phyloP scores from a whole-genome alignment of 2,113 vertebrate genomes.

The Tachysurus vachellii region DNA sequence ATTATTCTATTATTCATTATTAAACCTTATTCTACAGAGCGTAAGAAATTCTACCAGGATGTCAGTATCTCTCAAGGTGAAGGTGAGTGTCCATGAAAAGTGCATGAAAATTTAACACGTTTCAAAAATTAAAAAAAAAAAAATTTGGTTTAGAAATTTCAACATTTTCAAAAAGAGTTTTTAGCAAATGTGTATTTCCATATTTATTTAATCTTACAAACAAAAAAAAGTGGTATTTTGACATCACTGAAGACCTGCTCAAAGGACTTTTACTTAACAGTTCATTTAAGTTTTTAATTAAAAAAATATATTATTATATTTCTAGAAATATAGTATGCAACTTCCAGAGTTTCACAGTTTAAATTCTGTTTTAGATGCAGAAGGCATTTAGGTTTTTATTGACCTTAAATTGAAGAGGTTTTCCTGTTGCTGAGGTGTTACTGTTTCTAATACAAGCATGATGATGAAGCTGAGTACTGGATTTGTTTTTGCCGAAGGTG shows the following conservation, averaged over 20 bases:
- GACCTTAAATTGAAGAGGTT: not conserved
- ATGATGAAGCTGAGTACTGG: not conserved
- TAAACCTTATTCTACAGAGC: slow-evolving; percentile 72
- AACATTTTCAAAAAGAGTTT: not conserved
- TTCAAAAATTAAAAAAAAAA: not conserved
- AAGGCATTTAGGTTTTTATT: not conserved
- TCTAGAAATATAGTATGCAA: too few relatives aligned
- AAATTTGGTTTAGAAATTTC: not conserved
- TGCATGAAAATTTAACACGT: not conserved
- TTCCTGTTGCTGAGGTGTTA: too few relatives aligned
- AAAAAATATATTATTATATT: too few relatives aligned
- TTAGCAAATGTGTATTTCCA: too few relatives aligned
- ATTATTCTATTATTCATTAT: not conserved
- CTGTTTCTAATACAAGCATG: not conserved
- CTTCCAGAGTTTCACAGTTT: not conserved
- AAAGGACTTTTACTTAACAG: not conserved
- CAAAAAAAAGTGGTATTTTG: too few relatives aligned
- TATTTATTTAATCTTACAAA: too few relatives aligned
- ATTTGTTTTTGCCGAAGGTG: slow-evolving; percentile 68
- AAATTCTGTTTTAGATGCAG: not conserved
- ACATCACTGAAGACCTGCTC: not conserved
- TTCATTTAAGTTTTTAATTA: not conserved
- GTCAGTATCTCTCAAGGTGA: slow-evolving; percentile 93
- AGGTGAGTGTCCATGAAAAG: slow-evolving; percentile 72
- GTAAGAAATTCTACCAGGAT: slow-evolving; percentile 88